Percentiles rank a stretch among this genome's conserved stretches.
Evolutionary conservation across 1,140 invertebrate genomes (phyloP).

Genomic region (Hestina assimilis): DNA sequence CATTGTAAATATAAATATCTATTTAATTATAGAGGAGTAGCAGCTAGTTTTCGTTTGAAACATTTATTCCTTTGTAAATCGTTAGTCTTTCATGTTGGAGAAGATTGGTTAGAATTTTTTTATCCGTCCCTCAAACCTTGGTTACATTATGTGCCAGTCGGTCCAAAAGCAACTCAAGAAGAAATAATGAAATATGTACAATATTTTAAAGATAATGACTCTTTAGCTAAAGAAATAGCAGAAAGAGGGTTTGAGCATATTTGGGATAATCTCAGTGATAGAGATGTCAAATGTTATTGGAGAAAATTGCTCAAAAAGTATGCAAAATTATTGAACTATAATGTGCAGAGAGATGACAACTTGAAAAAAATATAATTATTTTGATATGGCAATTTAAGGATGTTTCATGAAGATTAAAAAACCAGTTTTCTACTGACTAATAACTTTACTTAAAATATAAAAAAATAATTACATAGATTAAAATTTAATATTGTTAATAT

Average conservation of each 20-base stretch:
- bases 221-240: conserved; percentile 89
- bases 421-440: conserved; percentile 12
- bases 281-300: conserved; percentile 94
- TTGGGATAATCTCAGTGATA: conserved; percentile 89
- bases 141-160: conserved; percentile 96
- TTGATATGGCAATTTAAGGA: neutral
- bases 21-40: conserved; percentile 97
- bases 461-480: conserved; percentile 1
- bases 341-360: conserved; percentile 79
- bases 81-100: conserved; percentile 96
- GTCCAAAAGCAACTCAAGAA: conserved; percentile 82
- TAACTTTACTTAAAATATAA: conserved; percentile 20
- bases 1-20: conserved; percentile 97
- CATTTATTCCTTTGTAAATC: conserved; percentile 97
- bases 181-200: conserved; percentile 85
- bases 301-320: conserved; percentile 88
- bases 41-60: conserved; percentile 97
- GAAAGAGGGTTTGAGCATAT: conserved; percentile 89
- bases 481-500: neutral
- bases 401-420: neutral
- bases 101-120: conserved; percentile 98
- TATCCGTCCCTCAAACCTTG: conserved; percentile 95
- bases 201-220: conserved; percentile 89
- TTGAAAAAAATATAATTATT: conserved; percentile 74
- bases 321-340: conserved; percentile 86